Evolutionary conservation across 30 jellyfish, hydroid and myxozoan genomes (phyloP).

Genomic region (Pelagia noctiluca): DNA sequence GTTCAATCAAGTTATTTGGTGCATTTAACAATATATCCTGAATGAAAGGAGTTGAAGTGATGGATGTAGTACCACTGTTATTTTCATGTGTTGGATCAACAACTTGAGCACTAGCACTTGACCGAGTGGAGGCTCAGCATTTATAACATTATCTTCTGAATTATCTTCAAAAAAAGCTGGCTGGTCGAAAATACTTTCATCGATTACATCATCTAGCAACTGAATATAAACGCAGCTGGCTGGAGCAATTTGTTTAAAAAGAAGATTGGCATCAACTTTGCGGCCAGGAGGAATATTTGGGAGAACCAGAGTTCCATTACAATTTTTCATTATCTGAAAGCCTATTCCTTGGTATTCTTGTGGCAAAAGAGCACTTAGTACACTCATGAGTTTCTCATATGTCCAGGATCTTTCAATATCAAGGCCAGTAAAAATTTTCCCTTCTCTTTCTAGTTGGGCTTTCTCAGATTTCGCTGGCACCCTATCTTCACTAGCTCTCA

Average conservation of each 20-base stretch:
- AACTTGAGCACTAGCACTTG: neutral
- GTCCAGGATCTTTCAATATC: neutral
- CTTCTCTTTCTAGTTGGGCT: neutral
- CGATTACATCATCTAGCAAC: neutral
- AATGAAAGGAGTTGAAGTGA: neutral
- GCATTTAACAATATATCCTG: neutral
- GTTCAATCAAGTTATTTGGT: neutral
- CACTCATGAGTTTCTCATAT: neutral
- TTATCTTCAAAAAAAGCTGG: neutral
- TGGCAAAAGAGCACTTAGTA: neutral
- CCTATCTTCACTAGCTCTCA: slow-evolving; percentile 21
- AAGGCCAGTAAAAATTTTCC: neutral
- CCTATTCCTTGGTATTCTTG: neutral
- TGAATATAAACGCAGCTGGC: neutral
- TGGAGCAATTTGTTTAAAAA: neutral
- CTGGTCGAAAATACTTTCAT: neutral
- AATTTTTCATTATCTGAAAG: neutral
- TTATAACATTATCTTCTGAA: neutral
- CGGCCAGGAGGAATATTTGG: neutral
- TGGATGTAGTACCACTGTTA: neutral
- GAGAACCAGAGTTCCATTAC: neutral
- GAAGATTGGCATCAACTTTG: neutral
- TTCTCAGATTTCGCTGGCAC: slow-evolving; percentile 29
- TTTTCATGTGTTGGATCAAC: neutral
- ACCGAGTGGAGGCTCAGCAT: neutral